Base-by-base conservation (phyloP, 37 sponge, comb jelly and placozoan genomes). In the Spongilla lacustris region DNA sequence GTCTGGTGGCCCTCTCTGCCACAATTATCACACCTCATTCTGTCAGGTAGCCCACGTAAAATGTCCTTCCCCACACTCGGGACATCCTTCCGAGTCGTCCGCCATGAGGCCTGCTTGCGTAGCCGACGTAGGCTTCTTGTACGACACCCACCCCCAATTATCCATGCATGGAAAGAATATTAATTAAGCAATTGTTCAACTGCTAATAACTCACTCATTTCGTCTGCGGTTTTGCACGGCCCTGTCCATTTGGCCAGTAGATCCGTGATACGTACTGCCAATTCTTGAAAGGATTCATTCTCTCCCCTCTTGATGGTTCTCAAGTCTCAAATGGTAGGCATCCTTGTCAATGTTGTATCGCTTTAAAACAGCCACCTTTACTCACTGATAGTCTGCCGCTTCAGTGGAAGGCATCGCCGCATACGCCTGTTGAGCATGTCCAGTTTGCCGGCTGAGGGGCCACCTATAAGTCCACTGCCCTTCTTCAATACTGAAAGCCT, bases 121-220 rank as follows among this genome's bases (percentile, higher is more conserved):
- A 58, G 58, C 58, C 11, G 19, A 19, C 21, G 58, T 58, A 13
- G 58, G 58, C 78, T 49, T 78, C 50, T 49, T 78, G 48, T 78
- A 58, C 8, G 48, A 48, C 26, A 78, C 78, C 78, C 78, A 78
- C 27, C 48, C 32, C 50, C 25, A 5, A 30, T 49, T 29, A 33
- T 49, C 50, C 30, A 49, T 49, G 36, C 30, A 49, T 49, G 36
- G 78, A 66, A 33, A 78, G 29, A 23, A 49, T 24, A 9, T 78
- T 78, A 41, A 9, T 78, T 78, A 41, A 78, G 50, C 24, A 78
- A 22, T n/a, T 78, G 78, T 49, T 78, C 78, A 41, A 78, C 66
- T 1, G 29, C 78, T 21, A 78, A 48, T 36, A 78, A 41, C 28
- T 78, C 78, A 8, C 41, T 33, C 0, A 49, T 49, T 24, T 33